A percentile compares a stretch with the other conserved stretches of the same genome.
These are phyloP conservation scores for Agonum fuliginosum DNA, from an alignment of 2,888 invertebrate species.

Conservation along the genomic window DNA sequence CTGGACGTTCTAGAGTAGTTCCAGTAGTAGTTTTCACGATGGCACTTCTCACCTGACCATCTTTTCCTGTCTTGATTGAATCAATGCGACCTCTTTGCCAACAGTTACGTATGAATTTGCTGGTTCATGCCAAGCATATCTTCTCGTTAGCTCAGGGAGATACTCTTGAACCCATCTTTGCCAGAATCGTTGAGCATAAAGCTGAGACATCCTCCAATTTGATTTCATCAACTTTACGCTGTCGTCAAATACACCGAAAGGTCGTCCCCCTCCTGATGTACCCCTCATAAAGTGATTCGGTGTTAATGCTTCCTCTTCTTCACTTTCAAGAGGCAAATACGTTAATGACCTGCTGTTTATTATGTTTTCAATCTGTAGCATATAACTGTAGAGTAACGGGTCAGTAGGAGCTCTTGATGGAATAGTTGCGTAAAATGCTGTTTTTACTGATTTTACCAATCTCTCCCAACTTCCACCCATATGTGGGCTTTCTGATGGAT, in stretches of 20 bases:
- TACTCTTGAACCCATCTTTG: no score
- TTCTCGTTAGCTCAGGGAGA: no score
- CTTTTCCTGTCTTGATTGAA: no score
- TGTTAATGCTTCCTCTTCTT: conserved; percentile 41
- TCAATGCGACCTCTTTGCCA: no score
- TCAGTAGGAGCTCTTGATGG: conserved; percentile 45
- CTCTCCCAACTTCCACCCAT: conserved; percentile 54
- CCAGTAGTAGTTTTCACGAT: no score
- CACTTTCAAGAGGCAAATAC: conserved; percentile 45
- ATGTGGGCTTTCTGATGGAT: conserved; percentile 44
- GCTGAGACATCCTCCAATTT: no score
- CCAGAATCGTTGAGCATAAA: no score
- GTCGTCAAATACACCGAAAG: not conserved
- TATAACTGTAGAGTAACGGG: conserved; percentile 16
- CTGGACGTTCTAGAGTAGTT: no score
- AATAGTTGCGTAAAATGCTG: conserved; percentile 49
- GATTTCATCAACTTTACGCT: not conserved
- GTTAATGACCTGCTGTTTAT: conserved; percentile 54
- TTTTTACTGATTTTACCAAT: conserved; percentile 50
- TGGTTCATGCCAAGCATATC: no score
- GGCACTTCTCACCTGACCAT: no score
- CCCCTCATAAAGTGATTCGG: conserved; percentile 47
- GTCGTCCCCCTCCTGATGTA: conserved; percentile 5
- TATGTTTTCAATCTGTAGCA: conserved; percentile 51
- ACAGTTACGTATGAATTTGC: no score